Conservation (phyloP, 2,113 vertebrate species). For the Cynopterus brachyotis region DNA sequence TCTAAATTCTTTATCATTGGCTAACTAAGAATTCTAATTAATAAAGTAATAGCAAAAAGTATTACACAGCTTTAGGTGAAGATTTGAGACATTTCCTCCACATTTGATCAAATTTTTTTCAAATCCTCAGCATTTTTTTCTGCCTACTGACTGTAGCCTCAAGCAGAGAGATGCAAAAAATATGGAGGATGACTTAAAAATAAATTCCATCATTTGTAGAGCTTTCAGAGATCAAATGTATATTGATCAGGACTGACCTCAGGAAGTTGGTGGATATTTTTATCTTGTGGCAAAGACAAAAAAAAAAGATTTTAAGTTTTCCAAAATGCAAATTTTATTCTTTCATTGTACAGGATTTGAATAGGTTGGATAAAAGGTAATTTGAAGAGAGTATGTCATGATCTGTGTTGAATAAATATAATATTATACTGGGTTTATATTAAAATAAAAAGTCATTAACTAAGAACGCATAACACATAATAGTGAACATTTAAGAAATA, state of each 20-base stretch:
- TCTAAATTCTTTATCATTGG: background rate
- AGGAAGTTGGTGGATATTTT: conserved; percentile 53
- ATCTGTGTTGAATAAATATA: background rate
- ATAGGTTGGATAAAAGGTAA: background rate
- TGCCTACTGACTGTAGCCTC: background rate
- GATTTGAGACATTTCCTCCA: background rate
- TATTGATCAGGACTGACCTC: conserved; percentile 21
- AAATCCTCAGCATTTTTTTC: background rate
- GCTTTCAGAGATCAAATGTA: background rate
- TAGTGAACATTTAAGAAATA: background rate
- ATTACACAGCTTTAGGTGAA: rapidly evolving
- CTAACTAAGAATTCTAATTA: background rate
- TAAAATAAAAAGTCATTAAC: background rate
- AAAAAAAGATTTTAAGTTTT: background rate
- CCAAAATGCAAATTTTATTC: background rate
- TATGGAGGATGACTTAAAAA: background rate
- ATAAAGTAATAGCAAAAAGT: background rate
- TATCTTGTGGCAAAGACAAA: conserved; percentile 3
- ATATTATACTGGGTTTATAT: background rate
- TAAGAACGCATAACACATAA: background rate
- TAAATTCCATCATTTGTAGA: background rate
- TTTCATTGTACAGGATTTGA: background rate
- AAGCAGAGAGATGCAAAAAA: background rate
- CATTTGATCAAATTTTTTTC: background rate
- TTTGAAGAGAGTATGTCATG: background rate